Base-by-base conservation (phyloP, 2,797 vertebrate species). In the Pangasius larnaudii region DNA sequence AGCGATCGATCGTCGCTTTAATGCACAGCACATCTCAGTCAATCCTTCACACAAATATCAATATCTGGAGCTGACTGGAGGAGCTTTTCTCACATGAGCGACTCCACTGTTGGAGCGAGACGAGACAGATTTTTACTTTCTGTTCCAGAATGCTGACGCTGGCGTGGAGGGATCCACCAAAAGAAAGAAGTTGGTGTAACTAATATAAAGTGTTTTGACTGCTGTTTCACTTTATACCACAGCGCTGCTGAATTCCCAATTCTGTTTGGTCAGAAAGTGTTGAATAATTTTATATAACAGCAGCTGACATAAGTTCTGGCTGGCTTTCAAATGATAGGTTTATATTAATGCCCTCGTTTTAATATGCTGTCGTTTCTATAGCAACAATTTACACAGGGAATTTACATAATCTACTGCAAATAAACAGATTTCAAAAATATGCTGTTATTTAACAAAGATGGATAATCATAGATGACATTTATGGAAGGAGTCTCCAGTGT, bases 31-130 rank as follows among this genome's bases (percentile, higher is more conserved):
- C 84, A 83, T 88, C 90, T 75, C 85, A 22, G 89, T 89, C 88
- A 89, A 84, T 90, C 89, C 91, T 89, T 88, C 88, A 90, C 87
- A 39, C 86, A 86, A 88, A 89, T 86, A 87, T 91, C 90, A 85
- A 92, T 90, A 90, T 88, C 84, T 89, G 88, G 77, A 90, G 84
- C 39, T 59, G 88, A 87, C 75, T 24, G 30, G 80, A 14, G 72
- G 56, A 88, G 85, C 82, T 63, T 91, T 91, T 90, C 87, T 84
- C 71, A 77, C 88, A 86, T 4, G 39, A 86, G 85, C 49, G 51
- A 53, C 39, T 89, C 84, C 39, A 90, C 79, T 79, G 75, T 85
- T 18, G 58, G 69, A 84, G 87, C 65, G 36, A 89, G 88, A 49
- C 36, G 14, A 85, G 56, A 78, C 33, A 27, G 81, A 59, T 61